Evolutionary conservation across 2,888 invertebrate species (phyloP).

Genomic region (Aleiodes leptofemur): DNA sequence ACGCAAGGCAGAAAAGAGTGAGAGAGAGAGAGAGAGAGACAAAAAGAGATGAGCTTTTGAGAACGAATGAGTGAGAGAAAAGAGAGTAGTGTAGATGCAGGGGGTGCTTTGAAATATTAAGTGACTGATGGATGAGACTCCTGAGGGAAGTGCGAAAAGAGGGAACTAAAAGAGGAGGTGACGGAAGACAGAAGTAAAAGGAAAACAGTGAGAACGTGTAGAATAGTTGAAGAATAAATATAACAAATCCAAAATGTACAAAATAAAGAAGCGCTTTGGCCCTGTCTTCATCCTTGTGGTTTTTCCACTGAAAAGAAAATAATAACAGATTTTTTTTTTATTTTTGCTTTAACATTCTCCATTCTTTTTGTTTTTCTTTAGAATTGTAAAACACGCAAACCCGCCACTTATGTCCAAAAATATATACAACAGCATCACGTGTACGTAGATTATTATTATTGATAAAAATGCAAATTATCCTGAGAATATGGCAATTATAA

Average conservation of each 20-base stretch:
- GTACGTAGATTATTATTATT: conserved; percentile 40
- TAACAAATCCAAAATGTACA: conserved; percentile 9
- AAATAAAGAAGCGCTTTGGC: conserved; percentile 29
- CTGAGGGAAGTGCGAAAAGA: conserved; percentile 60
- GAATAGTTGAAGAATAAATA: conserved; percentile 45
- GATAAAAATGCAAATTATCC: conserved; percentile 44
- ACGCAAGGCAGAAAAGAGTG: conserved; percentile 38
- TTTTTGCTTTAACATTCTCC: neutral
- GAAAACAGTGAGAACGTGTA: conserved; percentile 49
- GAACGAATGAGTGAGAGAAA: conserved; percentile 2
- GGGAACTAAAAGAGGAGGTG: conserved; percentile 25
- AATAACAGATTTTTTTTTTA: conserved; percentile 5
- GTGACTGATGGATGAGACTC: conserved; percentile 74
- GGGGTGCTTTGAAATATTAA: conserved; percentile 72
- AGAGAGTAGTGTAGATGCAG: neutral
- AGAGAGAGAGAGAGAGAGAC: neutral
- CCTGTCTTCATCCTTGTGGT: conserved; percentile 27
- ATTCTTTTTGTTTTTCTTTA: conserved; percentile 14
- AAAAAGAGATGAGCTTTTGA: conserved; percentile 16
- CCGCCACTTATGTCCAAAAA: conserved; percentile 28
- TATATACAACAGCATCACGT: conserved; percentile 31
- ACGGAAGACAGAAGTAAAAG: conserved; percentile 38
- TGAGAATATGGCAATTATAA: conserved; percentile 41
- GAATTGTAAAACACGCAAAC: conserved; percentile 36
- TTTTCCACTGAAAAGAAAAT: conserved; percentile 16